phyloP scores from a whole-genome alignment of 2,888 invertebrate species.

The Teleogryllus oceanicus region DNA sequence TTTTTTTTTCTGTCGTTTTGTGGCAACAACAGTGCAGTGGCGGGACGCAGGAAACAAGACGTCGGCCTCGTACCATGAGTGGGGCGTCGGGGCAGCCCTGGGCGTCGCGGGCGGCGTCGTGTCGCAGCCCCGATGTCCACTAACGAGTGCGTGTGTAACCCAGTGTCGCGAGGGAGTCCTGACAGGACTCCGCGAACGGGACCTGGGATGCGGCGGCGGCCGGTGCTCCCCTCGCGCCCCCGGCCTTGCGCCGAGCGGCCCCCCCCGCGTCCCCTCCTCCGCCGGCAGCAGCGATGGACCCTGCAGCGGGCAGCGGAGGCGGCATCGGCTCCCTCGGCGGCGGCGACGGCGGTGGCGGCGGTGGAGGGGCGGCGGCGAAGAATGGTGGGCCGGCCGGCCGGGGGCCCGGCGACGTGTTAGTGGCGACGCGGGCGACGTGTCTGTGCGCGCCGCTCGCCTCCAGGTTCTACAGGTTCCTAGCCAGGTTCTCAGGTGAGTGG shows the following conservation, averaged over 20 bases:
- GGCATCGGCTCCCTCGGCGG: neutral
- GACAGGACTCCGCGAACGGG: neutral
- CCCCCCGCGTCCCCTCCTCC: neutral
- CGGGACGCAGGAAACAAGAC: neutral
- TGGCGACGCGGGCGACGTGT: constrained; percentile 30
- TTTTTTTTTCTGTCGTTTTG: neutral
- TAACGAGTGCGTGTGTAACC: neutral
- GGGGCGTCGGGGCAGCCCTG: neutral
- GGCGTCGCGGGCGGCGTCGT: constrained; percentile 6
- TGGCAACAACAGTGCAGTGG: constrained; percentile 18
- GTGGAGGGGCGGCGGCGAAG: neutral
- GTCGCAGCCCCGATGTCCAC: neutral
- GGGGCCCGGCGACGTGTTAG: constrained; percentile 20
- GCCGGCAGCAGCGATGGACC: neutral
- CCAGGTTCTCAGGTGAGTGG: constrained; percentile 59
- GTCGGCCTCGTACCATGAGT: neutral
- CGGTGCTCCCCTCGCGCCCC: neutral
- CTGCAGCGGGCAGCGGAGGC: neutral
- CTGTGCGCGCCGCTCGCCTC: constrained; percentile 42
- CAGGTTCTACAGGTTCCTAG: constrained; percentile 53
- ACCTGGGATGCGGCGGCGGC: constrained; percentile 12
- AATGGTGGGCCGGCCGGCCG: neutral
- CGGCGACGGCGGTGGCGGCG: neutral
- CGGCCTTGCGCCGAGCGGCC: neutral
- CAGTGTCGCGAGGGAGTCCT: constrained; percentile 9